These are phyloP conservation scores for Euwallacea similis DNA, from an alignment of 1,140 invertebrate genomes.

Conservation along the genomic window DNA sequence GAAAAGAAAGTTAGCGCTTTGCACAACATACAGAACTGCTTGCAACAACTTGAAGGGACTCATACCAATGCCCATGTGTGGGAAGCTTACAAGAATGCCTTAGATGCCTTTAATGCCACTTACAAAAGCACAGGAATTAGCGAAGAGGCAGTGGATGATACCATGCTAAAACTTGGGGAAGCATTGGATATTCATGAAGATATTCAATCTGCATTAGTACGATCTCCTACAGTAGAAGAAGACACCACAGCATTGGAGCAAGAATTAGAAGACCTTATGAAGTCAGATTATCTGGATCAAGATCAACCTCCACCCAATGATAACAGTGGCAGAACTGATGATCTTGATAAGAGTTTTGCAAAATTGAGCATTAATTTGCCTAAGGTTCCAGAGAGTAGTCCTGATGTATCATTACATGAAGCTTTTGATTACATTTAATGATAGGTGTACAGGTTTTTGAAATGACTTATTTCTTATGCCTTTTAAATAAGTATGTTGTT, in stretches of 20 bases:
- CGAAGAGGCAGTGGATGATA: slow-evolving; percentile 54
- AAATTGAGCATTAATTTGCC: slow-evolving; percentile 42
- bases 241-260: slow-evolving; percentile 51
- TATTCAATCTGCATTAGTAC: slow-evolving; percentile 50
- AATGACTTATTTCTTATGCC: too few relatives aligned
- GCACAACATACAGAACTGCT: slow-evolving; percentile 54
- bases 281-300: slow-evolving; percentile 29
- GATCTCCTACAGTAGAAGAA: slow-evolving; percentile 38
- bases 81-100: slow-evolving; percentile 54
- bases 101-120: slow-evolving; percentile 51
- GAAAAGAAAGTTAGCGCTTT: slow-evolving; percentile 51
- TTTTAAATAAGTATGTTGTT: too few relatives aligned
- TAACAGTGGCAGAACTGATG: slow-evolving; percentile 34
- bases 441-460: too few relatives aligned
- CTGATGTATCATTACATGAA: slow-evolving; percentile 26
- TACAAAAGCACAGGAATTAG: slow-evolving; percentile 52
- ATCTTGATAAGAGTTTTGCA: slow-evolving; percentile 41
- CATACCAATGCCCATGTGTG: slow-evolving; percentile 51
- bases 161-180: slow-evolving; percentile 54
- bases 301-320: slow-evolving; percentile 31
- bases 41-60: slow-evolving; percentile 51
- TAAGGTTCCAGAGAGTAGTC: slow-evolving; percentile 39
- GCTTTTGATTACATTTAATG: not conserved
- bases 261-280: slow-evolving; percentile 52
- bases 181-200: slow-evolving; percentile 53